A percentile compares a stretch with the other conserved stretches of the same genome.
phyloP scores from a whole-genome alignment of 2,113 vertebrate genomes.

The Porphyrio hochstetteri region DNA sequence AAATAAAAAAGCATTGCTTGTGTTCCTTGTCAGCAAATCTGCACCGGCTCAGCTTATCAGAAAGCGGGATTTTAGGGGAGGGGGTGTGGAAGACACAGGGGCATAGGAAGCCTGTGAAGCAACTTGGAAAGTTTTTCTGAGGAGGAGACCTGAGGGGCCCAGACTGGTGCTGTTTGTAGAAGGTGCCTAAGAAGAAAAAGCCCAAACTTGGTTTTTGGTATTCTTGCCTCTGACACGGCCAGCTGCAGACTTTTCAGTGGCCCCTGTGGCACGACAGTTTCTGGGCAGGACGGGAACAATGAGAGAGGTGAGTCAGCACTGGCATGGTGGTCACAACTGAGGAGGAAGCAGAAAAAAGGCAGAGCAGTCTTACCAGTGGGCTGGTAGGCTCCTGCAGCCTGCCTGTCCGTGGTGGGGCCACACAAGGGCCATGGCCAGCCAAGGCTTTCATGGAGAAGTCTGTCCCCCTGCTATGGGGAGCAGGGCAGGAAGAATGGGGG shows the following conservation, averaged over 20 bases:
- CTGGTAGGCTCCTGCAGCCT: neutral
- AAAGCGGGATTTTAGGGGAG: neutral
- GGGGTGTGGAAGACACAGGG: neutral
- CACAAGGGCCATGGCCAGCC: no score
- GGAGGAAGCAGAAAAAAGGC: neutral
- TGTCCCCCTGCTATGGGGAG: no score
- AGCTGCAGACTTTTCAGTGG: neutral
- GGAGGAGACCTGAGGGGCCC: neutral
- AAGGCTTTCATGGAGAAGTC: neutral
- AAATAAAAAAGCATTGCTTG: neutral
- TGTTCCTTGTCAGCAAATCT: neutral
- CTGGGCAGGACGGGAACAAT: no score
- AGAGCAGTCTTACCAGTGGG: neutral
- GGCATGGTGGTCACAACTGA: neutral
- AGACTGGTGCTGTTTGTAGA: neutral
- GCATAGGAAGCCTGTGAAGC: neutral
- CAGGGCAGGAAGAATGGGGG: neutral
- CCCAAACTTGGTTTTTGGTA: neutral
- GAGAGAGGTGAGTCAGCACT: neutral
- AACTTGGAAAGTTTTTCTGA: neutral
- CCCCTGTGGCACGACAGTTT: neutral
- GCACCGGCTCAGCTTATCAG: neutral
- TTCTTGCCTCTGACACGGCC: neutral
- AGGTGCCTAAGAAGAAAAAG: neutral
- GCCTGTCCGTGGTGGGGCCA: neutral